Percentiles rank a stretch among this genome's conserved stretches.
Evolutionary conservation across 2,113 vertebrate species (phyloP).

Genomic region (Ginglymostoma cirratum): DNA sequence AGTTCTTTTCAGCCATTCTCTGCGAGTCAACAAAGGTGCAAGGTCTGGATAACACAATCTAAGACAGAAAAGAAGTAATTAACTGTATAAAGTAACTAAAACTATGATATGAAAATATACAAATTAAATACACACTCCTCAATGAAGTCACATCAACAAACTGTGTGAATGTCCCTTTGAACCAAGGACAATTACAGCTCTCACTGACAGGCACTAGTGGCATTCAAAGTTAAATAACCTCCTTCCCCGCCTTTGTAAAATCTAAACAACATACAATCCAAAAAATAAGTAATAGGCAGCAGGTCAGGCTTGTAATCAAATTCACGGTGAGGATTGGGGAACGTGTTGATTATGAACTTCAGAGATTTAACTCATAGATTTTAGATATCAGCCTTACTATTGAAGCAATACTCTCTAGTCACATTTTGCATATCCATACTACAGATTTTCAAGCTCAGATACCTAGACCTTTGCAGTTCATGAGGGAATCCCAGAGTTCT

Average conservation of each 20-base stretch:
- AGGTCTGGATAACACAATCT: neutral
- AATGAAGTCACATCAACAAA: neutral
- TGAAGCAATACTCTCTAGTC: neutral
- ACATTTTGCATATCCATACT: neutral
- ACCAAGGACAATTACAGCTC: neutral
- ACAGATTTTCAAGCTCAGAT: neutral
- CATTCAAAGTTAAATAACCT: neutral
- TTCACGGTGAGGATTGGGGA: neutral
- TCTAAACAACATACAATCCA: neutral
- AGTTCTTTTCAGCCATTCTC: neutral
- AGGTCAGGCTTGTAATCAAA: neutral
- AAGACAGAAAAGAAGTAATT: neutral
- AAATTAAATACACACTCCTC: neutral
- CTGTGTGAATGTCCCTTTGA: neutral
- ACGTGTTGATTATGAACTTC: neutral
- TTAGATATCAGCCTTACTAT: neutral
- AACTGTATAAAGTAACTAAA: neutral
- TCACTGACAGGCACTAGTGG: neutral
- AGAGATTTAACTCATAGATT: neutral
- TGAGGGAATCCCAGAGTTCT: neutral
- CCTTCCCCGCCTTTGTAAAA: neutral
- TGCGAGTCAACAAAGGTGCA: neutral
- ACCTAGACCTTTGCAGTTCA: neutral
- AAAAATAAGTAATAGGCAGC: neutral
- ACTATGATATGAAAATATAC: neutral